phyloP scores from a whole-genome alignment of 2,113 vertebrate genomes.

The Myiozetetes cayanensis region DNA sequence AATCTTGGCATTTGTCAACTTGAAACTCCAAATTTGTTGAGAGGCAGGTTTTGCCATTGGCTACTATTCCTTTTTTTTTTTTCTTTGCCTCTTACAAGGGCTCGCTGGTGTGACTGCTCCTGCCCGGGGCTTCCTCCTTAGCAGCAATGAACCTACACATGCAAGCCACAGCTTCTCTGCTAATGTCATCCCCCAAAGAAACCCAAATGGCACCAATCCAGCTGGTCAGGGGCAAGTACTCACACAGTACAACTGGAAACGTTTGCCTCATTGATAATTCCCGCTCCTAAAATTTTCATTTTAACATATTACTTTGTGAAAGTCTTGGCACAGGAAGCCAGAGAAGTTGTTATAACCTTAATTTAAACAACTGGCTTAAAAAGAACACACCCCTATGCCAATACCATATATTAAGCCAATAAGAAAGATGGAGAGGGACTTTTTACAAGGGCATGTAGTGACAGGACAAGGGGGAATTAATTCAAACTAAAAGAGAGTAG shows the following conservation, averaged over 20 bases:
- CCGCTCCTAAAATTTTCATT: background rate
- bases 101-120: background rate
- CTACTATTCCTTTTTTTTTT: background rate
- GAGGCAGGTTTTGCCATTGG: background rate
- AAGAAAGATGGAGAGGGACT: background rate
- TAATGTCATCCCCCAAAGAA: background rate
- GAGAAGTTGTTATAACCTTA: background rate
- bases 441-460: background rate
- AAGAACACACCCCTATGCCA: background rate
- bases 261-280: background rate
- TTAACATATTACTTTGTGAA: background rate
- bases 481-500: background rate
- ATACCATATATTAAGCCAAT: background rate
- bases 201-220: background rate
- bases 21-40: background rate
- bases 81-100: background rate
- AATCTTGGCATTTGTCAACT: no score
- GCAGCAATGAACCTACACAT: background rate
- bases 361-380: background rate
- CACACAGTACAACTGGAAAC: accelerated
- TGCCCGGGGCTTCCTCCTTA: background rate
- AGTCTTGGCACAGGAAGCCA: background rate
- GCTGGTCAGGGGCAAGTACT: accelerated
- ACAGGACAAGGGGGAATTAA: background rate
- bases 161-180: accelerated